Percentiles rank a stretch among this genome's conserved stretches.
Evolutionary conservation across 2,888 invertebrate species (phyloP).

Genomic region (Synanthedon myopaeformis): DNA sequence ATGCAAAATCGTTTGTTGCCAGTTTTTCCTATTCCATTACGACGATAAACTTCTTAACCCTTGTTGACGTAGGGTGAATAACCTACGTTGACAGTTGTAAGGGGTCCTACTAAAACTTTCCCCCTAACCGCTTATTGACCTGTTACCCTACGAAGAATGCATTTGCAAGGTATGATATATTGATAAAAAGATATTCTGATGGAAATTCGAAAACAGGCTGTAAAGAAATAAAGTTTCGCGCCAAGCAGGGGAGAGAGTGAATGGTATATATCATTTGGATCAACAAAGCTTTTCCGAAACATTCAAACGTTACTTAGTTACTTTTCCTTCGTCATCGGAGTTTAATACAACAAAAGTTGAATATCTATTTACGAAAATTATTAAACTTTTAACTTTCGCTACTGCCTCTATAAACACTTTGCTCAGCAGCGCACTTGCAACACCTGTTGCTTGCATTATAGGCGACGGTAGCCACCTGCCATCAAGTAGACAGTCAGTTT

Average conservation of each 20-base stretch:
- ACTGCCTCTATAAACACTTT: no score
- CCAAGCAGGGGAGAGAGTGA: slow-evolving; percentile 11
- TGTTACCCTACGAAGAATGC: slow-evolving; percentile 45
- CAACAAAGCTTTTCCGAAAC: no score
- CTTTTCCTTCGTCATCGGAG: no score
- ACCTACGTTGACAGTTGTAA: slow-evolving; percentile 55
- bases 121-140: slow-evolving; percentile 53
- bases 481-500: no score
- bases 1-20: slow-evolving; percentile 19
- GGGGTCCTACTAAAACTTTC: slow-evolving; percentile 37
- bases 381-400: no score
- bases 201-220: slow-evolving; percentile 34
- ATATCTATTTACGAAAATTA: no score
- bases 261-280: background rate
- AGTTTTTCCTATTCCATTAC: slow-evolving; percentile 44
- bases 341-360: no score
- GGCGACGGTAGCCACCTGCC: no score
- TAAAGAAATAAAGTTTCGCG: slow-evolving; percentile 24
- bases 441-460: no score
- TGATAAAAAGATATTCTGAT: slow-evolving; percentile 31
- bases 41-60: slow-evolving; percentile 56
- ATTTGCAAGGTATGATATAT: slow-evolving; percentile 20
- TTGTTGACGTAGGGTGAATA: slow-evolving; percentile 55
- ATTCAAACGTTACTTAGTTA: no score
- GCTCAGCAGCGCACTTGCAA: no score